These are phyloP conservation scores for Peromyscus attwateri DNA, from an alignment of 2,797 vertebrate species.

Conservation along the genomic window DNA sequence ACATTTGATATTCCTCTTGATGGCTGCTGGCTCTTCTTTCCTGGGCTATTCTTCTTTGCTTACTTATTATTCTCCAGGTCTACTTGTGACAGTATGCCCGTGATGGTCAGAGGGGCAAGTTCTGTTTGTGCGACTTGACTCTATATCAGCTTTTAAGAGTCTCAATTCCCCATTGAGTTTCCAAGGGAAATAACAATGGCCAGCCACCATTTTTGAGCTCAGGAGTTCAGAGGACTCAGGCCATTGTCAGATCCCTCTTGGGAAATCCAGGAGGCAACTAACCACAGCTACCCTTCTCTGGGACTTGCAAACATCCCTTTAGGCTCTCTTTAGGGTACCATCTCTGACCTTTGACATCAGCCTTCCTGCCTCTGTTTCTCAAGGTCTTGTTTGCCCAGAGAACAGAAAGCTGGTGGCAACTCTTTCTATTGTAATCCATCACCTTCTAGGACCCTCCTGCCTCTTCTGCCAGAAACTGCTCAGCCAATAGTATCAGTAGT, in stretches of 20 bases:
- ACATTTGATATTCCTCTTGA: background rate
- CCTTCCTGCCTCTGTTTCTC: background rate
- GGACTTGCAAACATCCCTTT: background rate
- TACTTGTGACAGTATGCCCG: background rate
- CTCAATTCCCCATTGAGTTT: background rate
- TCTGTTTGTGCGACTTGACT: background rate
- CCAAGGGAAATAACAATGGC: background rate
- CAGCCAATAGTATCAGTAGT: background rate
- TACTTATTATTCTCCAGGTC: background rate
- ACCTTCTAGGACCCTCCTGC: background rate
- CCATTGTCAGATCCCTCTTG: background rate
- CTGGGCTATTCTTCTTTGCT: background rate
- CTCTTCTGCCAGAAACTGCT: background rate
- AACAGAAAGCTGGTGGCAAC: background rate
- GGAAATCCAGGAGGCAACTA: background rate
- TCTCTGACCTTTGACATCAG: background rate
- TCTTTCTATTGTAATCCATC: background rate
- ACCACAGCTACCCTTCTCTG: background rate
- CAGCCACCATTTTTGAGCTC: background rate
- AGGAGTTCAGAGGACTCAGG: background rate
- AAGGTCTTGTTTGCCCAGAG: background rate
- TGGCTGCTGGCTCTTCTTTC: background rate
- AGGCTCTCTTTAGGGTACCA: background rate
- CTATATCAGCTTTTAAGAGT: background rate
- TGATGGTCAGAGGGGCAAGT: background rate